Percentiles rank a stretch among this genome's conserved stretches.
Evolutionary conservation across 2,113 vertebrate species (phyloP).

Genomic region (Serinus canaria): DNA sequence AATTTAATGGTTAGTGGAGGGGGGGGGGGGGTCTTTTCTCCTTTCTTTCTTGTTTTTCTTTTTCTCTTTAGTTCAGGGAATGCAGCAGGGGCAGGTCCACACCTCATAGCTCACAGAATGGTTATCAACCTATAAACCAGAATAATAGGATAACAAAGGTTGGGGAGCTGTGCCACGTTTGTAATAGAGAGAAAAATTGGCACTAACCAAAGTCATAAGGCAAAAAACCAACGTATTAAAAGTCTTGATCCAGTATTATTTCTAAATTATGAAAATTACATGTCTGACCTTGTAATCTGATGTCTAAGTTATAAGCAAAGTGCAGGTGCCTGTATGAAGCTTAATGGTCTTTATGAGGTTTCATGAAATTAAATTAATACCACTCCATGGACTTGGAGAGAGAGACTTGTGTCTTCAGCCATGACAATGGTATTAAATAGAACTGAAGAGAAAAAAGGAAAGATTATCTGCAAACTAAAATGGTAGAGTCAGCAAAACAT

Average conservation of each 20-base stretch:
- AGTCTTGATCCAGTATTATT: neutral
- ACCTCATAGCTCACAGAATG: slow-evolving; percentile 76
- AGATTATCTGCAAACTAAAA: neutral
- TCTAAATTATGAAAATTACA: neutral
- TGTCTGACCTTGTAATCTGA: neutral
- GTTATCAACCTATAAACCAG: slow-evolving; percentile 79
- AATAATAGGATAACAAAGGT: slow-evolving; percentile 77
- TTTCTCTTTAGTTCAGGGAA: slow-evolving; percentile 53
- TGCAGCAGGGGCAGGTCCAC: slow-evolving; percentile 72
- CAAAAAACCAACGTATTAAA: neutral
- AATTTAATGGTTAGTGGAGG: slow-evolving; percentile 46
- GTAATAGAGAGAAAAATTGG: neutral
- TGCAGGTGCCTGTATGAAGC: neutral
- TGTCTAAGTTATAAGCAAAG: neutral
- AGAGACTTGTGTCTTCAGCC: neutral
- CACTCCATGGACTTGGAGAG: neutral
- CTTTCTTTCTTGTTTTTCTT: slow-evolving; percentile 4
- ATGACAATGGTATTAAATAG: neutral
- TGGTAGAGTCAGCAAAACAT: neutral
- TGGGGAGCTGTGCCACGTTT: slow-evolving; percentile 29
- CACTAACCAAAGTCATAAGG: neutral
- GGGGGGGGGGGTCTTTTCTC: neutral
- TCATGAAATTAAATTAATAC: neutral
- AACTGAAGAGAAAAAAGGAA: neutral
- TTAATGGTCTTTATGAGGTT: neutral